Evolutionary conservation across 2,113 vertebrate genomes (phyloP), one percentile per base, ranked within the genome.

Genomic region (Corythornis vintsioides): DNA sequence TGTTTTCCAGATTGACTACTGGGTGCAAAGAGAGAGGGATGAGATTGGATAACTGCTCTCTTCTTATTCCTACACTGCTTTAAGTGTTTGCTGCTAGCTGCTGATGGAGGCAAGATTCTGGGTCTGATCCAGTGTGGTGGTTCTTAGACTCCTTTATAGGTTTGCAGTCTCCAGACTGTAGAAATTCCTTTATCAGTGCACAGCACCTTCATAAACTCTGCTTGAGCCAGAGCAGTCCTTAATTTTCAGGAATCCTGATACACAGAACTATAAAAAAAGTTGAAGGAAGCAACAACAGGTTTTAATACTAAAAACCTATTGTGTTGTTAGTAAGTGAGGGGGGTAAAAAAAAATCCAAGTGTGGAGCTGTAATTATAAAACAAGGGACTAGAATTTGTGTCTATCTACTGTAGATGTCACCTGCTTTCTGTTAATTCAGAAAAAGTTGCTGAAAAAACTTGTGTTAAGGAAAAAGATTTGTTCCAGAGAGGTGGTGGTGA

Each of bases 1-100:
- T 92, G 29, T 94, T 16, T 94, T 94, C 84, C 94, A 94, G 83
- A 91, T 72, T 91, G 75, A 76, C 74, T 92, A 52, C 78, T 87
- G 72, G 63, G 52, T 85, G 75, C 81, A 91, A 83, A 40, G 71
- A 90, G 67, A 66, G 67, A 87, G 43, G 71, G 65, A 83, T 83
- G 84, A 86, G 74, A 67, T 63, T 75, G 75, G 50, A 76, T 93
- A 91, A 92, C 94, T 76, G 31, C 38, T 73, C 31, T 74, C 55
- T 57, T 85, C 33, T 63, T 89, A 63, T 38, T 92, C 74, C 25
- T 84, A 17, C 33, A 19, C 38, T 77, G 55, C 55, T 80, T 76
- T 89, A 63, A 80, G 31, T 70, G 60, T 82, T 83, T 89, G 53
- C 67, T 83, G 52, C 50, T 76, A 3, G 1, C 55, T 94, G 79